Conservation (phyloP, 2,797 vertebrate species). For the Pristis pectinata region DNA sequence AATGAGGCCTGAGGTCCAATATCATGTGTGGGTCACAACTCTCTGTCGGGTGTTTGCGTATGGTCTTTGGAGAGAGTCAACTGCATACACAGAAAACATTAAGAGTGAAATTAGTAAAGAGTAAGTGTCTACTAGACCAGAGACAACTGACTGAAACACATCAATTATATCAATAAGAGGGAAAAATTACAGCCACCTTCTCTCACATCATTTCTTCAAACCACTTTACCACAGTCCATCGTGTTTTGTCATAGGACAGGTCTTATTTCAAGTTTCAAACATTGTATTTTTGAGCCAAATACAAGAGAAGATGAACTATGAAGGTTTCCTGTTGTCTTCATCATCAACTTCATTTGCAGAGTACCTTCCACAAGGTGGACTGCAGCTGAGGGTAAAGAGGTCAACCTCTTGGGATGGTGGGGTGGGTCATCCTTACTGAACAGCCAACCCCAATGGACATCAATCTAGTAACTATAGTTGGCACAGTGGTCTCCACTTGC, state of each 20-base stretch:
- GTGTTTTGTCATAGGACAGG: background rate
- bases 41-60: background rate
- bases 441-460: background rate
- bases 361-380: background rate
- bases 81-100: background rate
- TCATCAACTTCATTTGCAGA: background rate
- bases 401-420: background rate
- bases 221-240: background rate
- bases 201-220: background rate
- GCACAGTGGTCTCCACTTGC: background rate
- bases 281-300: background rate
- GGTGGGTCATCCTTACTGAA: background rate
- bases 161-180: background rate
- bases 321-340: background rate
- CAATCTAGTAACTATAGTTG: background rate
- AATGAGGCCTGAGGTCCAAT: background rate
- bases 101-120: background rate
- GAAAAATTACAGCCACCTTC: background rate
- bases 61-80: background rate
- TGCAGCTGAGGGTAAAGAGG: background rate
- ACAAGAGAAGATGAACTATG: background rate
- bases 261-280: background rate
- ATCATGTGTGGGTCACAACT: background rate
- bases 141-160: background rate
- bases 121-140: background rate